phyloP scores from a whole-genome alignment of 2,113 vertebrate species.

The Zapornia atra region DNA sequence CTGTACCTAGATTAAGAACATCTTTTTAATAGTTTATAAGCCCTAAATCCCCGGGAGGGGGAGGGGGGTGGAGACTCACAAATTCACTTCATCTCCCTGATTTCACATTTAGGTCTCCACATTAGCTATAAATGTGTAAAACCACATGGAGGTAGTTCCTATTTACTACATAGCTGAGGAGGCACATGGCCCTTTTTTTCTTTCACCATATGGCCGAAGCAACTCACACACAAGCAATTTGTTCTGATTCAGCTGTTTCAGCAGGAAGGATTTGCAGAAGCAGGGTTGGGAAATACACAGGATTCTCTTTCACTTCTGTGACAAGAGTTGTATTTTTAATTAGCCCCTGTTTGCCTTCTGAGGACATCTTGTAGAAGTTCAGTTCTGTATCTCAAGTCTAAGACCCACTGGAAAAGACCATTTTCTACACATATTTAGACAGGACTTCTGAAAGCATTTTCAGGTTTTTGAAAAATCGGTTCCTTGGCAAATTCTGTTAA shows the following conservation, averaged over 20 bases:
- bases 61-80: not conserved
- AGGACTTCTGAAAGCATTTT: not conserved
- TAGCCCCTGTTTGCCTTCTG: not conserved
- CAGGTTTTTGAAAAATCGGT: not conserved
- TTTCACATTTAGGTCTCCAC: constrained; percentile 1
- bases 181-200: not conserved
- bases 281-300: constrained; percentile 42
- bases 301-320: constrained; percentile 66
- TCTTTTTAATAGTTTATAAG: not conserved
- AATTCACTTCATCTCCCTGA: not conserved
- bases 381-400: not conserved
- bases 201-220: constrained; percentile 37
- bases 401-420: not conserved
- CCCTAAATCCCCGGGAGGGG: not conserved
- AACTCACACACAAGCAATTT: constrained; percentile 31
- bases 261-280: constrained; percentile 64
- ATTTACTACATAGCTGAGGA: constrained; percentile 25
- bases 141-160: constrained; percentile 19
- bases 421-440: not conserved
- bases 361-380: not conserved
- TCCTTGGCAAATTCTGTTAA: not conserved
- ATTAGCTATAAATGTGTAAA: constrained; percentile 26
- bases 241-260: constrained; percentile 62
- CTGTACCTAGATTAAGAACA: not conserved
- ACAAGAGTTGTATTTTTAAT: constrained; percentile 59